Evolutionary conservation across 2,888 invertebrate species (phyloP), one percentile per base, ranked within the genome.

Genomic region (Archaeoteleia sp.): DNA sequence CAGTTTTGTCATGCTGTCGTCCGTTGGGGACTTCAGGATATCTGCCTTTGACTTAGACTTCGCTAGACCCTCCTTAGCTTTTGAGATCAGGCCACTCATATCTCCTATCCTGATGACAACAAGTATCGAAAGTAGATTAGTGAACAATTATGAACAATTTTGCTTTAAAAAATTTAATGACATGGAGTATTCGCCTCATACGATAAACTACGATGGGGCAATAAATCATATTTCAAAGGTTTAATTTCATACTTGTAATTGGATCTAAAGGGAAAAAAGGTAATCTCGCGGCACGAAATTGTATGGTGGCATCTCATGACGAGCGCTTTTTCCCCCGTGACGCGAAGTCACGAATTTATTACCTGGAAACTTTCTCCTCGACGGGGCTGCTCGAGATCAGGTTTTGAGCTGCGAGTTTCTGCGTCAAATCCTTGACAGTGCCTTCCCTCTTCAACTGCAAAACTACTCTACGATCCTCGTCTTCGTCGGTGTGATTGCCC

Each of bases 21-120:
- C n/a, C 0, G 92, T 89, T 62, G 93, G 89, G 82, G 91, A 91
- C 86, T 93, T 90, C 76, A 92, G 84, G 57, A 91, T 90, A 86
- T 92, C 94, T 86, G 87, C 92, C 86, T 93, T 93, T 67, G 93
- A 93, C 83, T 94, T 94, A 60, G 94, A 94, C 85, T 94, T 94
- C 10, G 93, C 93, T 77, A 96, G 87, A 75, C 95, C 96, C 86
- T 95, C 95, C 88, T 96, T 97, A 80, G 96, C 96, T 87, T 96
- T 95, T 48, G 93, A 94, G 73, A 97, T 95, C 74, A 97, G 89
- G 39, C 96, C 96, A 60, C 93, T 92, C 92, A 95, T 93, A 78
- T 95, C 94, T 34, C 93, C 92, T 63, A 94, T 92, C 83, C 92
- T 85, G 72, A n/a, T n/a, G n/a, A n/a, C n/a, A n/a, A n/a, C n/a